Evolutionary conservation across 35 echinoderm and acorn worm genomes (phyloP), one percentile per base, ranked within the genome.

Genomic region (Chiridota heheva): DNA sequence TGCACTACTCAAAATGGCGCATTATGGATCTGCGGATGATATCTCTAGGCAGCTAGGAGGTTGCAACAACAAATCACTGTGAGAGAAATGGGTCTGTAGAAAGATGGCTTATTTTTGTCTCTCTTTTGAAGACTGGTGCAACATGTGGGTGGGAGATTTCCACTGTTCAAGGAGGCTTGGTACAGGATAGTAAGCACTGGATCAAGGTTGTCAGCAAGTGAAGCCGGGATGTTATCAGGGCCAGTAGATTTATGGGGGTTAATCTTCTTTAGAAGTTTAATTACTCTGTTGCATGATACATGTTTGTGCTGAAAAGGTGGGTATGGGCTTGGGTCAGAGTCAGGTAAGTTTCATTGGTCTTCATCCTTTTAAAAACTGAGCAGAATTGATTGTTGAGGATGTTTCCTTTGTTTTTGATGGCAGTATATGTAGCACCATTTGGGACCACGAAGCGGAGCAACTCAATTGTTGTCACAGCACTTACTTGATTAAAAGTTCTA

Each of bases 231-330:
- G 8, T 58, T 42, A 42, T 84, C 78, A 51, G 86, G 86, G 20
- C 86, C 66, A 39, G 86, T 49, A 8, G 79, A 41, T 53, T 89
- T 89, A 67, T 89, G 86, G 44, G 69, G 86, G 58, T 83, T 53
- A 18, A 89, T 27, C 2, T 88, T 88, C 59, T 59, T 60, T 13
- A 88, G 32, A 62, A 88, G 60, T 38, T 82, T 87, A 28, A 22
- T 71, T 5, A 88, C 78, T n/a, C n/a, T 65, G 55, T 70, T 72
- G 16, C 22, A 7, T 27, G 36, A 22, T n/a, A 88, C 65, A 42
- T 80, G 20, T 42, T 81, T 87, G 13, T 58, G 1, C 10, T 40
- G 13, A 7, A 82, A 64, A 7, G 36, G 18, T 64, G 65, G 86
- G 36, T 61, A 87, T 66, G 56, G 60, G 31, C 59, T 80, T 18